Evolutionary conservation across 2,797 vertebrate species (phyloP), one percentile per base, ranked within the genome.

Genomic region (Xyrichtys novacula): DNA sequence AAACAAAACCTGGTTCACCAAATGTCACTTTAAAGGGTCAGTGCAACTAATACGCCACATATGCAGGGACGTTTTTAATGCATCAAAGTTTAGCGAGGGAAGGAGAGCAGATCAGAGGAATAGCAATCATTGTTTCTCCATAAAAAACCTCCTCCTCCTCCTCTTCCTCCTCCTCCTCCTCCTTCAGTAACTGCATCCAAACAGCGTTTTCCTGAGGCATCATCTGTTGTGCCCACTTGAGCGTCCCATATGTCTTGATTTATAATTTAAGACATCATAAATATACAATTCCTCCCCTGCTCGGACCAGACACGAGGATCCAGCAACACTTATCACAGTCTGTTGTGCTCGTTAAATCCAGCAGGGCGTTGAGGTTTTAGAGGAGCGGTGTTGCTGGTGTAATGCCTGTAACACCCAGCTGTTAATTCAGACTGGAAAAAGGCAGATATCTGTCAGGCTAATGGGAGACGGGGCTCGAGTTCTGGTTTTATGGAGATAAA

Each of bases 191-290:
- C 61, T 76, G 67, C 82, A 71, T 78, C 73, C 39, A 67, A 82
- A 79, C 83, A 76, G 80, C 44, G 71, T 81, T 89, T 85, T 85
- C 86, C 85, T 1, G 68, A 81, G 87, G 85, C 85, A 52, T 87
- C 67, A 82, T 89, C 78, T 86, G 68, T 76, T 85, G 78, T 76
- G 75, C 86, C 81, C 77, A 76, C 82, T 85, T 66, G 68, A 78
- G 70, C 56, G 81, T 69, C 81, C 87, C 91, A 92, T 93, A 91
- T 92, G 91, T 83, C 69, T 70, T 6, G 26, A 64, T 71, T 90
- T 91, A 92, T 92, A 89, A 92, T 93, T 88, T 78, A 93, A 65
- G 53, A 75, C 60, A 78, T 89, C 79, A 92, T 93, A 83, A 93
- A 92, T 91, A 89, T 76, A 84, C 80, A 90, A 89, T 91, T 50